Base-by-base conservation (phyloP, 2,113 vertebrate genomes). In the Oplegnathus fasciatus region DNA sequence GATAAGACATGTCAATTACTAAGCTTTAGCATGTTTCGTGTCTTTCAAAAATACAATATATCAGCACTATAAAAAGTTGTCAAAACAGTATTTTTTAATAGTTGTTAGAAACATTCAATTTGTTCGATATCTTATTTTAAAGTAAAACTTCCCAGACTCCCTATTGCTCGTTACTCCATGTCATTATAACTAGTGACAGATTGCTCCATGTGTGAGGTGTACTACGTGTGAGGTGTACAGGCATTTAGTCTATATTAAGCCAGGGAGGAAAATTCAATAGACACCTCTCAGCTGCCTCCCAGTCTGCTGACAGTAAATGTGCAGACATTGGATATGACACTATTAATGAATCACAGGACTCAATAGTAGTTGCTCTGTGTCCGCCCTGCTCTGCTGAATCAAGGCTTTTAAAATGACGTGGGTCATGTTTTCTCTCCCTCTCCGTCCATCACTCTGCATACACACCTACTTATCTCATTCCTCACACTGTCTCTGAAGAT, bases 291-390 rank as follows among this genome's bases (percentile, higher is more conserved):
- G 73, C 48, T 82, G 54, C 60, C 44, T 80, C 44, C 26, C 13
- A 3, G 50, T 65, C 50, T 82, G 52, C 78, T 69, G 50, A 55
- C 70, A 74, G 73, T 83, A 82, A 85, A 61, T 58, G 55, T 32
- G 28, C 74, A 81, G 66, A 69, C 48, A 82, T 37, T 75, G 34
- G 61, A 74, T 87, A 64, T 84, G 80, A 83, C 88, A 84, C 71
- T 68, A 74, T 73, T 84, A 86, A 84, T 92, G 80, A 92, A 73
- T 90, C 83, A 44, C 57, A 54, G 75, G 34, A 50, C 54, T 86
- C 24, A 57, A 81, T 1, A n/a, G 64, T 75, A 28, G 62, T 71
- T 30, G 10, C 61, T 71, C 44, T 60, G 60, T 2, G 20, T 55
- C 44, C 4, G 7, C 11, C 48, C 55, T 76, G 75, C 80, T 87